Base-by-base conservation (phyloP, 2,113 vertebrate species). In the Okapia johnstoni region DNA sequence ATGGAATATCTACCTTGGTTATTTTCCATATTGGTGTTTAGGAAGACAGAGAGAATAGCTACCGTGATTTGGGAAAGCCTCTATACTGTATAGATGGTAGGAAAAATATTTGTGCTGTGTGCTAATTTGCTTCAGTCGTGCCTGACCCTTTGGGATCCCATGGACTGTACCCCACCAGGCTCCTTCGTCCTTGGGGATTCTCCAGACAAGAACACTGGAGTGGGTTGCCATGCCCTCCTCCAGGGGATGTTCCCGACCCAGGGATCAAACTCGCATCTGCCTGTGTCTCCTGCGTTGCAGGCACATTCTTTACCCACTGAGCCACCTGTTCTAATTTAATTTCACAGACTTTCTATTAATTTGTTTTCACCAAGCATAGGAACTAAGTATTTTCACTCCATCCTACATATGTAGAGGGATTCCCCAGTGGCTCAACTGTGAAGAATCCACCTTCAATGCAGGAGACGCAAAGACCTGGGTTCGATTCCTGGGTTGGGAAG, bases 111-210 rank as follows among this genome's bases (percentile, higher is more conserved):
- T 63, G 73, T 66, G 80, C 28, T 50, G 8, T 50, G 28, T 79
- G 28, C 26, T 50, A 79, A 30, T 79, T 50, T 79, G 46, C 36
- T 40, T 40, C n/a, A 73, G 66, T 25, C 1, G 0, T 73, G 10
- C 40, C 66, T 0, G 2, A 73, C 21, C 19, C 5, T 73, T 40
- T 40, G 36, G 0, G 0, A 73, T 19, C 66, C 36, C 19, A 73
- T 40, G 66, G 19, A 70, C 66, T 70, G 19, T 23, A 40, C 19
- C 4, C 19, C 10, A 1, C 9, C 4, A 40, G n/a, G 19, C 9
- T 40, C n/a, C 66, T 70, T n/a, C 40, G n/a, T 70, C 66, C 66
- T 70, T 70, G 66, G n/a, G 66, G n/a, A 70, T 40, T 23, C 21
- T 70, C 19, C n/a, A 70, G 66, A n/a, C 66, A 70, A 23, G 66